These are phyloP conservation scores for Empidonax traillii DNA, from an alignment of 2,113 vertebrate species.

Conservation along the genomic window DNA sequence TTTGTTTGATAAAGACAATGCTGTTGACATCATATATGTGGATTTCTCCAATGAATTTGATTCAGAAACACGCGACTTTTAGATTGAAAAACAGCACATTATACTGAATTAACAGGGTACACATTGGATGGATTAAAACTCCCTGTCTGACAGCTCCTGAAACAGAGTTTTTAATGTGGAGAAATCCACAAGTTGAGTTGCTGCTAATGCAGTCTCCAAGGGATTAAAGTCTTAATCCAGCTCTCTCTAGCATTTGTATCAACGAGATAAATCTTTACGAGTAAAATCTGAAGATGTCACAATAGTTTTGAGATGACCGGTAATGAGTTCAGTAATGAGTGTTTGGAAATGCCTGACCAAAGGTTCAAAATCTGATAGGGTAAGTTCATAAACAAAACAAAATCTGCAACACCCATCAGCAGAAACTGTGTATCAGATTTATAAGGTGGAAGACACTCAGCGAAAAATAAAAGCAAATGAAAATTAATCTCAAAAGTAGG, in stretches of 20 bases:
- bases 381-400: neutral
- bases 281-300: neutral
- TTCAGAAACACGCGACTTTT: neutral
- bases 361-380: neutral
- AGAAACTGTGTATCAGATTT: neutral
- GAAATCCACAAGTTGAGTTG: neutral
- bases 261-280: neutral
- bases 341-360: neutral
- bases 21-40: neutral
- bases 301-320: neutral
- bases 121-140: slow-evolving; percentile 16
- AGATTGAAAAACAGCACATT: neutral
- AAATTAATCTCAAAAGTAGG: neutral
- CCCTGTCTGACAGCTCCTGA: neutral
- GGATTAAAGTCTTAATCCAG: neutral
- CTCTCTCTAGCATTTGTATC: neutral
- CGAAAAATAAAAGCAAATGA: neutral
- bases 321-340: neutral
- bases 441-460: neutral
- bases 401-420: neutral
- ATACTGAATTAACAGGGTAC: neutral
- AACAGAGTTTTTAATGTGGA: neutral
- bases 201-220: neutral
- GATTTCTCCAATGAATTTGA: neutral
- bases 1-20: neutral